Evolutionary conservation across 2,113 vertebrate genomes (phyloP).

Genomic region (Campylorhamphus procurvoides): DNA sequence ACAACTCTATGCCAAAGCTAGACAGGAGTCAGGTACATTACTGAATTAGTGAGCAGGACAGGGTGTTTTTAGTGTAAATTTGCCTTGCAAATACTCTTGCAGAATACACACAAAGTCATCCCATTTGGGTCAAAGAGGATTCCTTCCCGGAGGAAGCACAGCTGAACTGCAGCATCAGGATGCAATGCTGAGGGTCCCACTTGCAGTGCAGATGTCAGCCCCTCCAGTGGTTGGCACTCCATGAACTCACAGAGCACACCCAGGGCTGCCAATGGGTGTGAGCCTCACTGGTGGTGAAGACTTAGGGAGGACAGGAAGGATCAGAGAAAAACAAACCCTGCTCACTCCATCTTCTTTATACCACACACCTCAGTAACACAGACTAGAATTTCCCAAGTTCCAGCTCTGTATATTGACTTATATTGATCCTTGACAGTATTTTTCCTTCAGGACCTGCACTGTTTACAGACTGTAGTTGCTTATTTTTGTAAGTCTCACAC

Average conservation of each 20-base stretch:
- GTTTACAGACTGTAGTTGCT: neutral
- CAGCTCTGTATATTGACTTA: neutral
- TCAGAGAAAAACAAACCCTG: neutral
- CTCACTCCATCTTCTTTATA: neutral
- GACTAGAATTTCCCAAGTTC: neutral
- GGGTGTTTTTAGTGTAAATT: neutral
- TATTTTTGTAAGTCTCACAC: neutral
- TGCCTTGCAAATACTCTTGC: neutral
- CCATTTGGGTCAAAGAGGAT: neutral
- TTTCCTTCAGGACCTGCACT: neutral
- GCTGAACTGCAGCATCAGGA: neutral
- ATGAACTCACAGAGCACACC: fast-evolving
- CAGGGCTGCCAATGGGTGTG: neutral
- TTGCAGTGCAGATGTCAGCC: neutral
- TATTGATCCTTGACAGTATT: neutral
- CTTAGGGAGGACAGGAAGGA: neutral
- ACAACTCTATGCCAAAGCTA: neutral
- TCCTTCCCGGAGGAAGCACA: neutral
- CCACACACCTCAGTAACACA: neutral
- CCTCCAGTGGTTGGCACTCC: neutral
- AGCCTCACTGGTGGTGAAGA: neutral
- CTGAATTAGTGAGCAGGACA: neutral
- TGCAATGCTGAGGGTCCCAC: neutral
- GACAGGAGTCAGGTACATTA: neutral
- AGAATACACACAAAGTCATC: neutral